Conservation (phyloP, 64 coral and sea anemone genomes). For the Porites lutea region DNA sequence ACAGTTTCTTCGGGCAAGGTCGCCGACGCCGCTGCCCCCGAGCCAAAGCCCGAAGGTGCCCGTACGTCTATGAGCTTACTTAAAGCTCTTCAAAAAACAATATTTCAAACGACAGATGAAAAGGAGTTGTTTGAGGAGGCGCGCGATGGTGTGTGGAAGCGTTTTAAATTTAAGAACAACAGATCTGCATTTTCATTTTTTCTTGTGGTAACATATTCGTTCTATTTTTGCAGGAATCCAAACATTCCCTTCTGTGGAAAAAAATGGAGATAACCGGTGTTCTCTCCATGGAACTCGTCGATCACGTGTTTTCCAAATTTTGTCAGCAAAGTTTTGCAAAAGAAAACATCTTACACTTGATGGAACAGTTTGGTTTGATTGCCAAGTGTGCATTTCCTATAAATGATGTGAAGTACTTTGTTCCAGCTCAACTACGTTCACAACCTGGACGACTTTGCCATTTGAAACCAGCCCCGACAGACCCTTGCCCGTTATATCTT, state of each 20-base stretch:
- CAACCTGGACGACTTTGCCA: background rate
- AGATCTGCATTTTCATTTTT: too few relatives aligned
- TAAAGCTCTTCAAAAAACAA: too few relatives aligned
- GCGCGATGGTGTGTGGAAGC: too few relatives aligned
- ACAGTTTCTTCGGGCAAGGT: too few relatives aligned
- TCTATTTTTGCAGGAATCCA: background rate
- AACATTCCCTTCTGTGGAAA: background rate
- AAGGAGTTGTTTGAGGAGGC: too few relatives aligned
- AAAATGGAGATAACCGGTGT: background rate
- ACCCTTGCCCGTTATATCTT: background rate
- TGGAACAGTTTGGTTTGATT: slow-evolving; percentile 3
- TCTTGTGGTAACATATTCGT: too few relatives aligned
- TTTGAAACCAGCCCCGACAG: background rate
- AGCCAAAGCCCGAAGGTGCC: too few relatives aligned
- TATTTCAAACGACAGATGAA: too few relatives aligned
- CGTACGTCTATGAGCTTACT: too few relatives aligned
- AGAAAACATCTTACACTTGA: slow-evolving; percentile 6
- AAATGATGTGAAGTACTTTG: slow-evolving; percentile 7
- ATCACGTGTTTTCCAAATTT: background rate
- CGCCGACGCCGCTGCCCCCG: too few relatives aligned
- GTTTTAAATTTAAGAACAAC: too few relatives aligned
- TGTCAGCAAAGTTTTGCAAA: background rate
- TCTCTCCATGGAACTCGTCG: background rate
- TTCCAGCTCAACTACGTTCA: background rate
- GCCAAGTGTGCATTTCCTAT: too few relatives aligned